phyloP scores from a whole-genome alignment of 2,888 invertebrate species.

The Ellobium chinense region DNA sequence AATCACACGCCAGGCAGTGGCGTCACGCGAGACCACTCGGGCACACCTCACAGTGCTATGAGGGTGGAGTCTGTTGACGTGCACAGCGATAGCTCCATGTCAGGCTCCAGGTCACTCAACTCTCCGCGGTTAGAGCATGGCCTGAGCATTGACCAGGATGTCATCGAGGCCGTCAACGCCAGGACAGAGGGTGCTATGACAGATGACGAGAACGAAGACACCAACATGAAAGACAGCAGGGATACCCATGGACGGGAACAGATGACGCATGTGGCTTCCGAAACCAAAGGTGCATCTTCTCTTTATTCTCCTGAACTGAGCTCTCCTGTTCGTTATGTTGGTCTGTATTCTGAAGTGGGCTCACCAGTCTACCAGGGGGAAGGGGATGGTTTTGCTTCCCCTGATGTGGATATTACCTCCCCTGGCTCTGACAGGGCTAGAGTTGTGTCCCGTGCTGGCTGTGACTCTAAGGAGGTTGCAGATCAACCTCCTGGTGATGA shows the following conservation, averaged over 20 bases:
- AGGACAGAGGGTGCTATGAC: slow-evolving; percentile 51
- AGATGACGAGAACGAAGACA: slow-evolving; percentile 48
- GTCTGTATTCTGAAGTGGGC: slow-evolving; percentile 40
- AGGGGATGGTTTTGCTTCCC: neutral
- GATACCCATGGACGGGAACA: neutral
- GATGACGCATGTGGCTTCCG: slow-evolving; percentile 45
- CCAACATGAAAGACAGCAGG: neutral
- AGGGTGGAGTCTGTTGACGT: slow-evolving; percentile 71
- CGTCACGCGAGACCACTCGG: slow-evolving; percentile 27
- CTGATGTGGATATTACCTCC: slow-evolving; percentile 26
- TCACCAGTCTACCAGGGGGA: slow-evolving; percentile 11
- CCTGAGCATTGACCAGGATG: slow-evolving; percentile 51
- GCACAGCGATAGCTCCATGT: slow-evolving; percentile 74
- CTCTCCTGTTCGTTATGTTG: slow-evolving; percentile 49
- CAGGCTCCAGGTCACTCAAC: slow-evolving; percentile 71
- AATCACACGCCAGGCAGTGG: slow-evolving; percentile 49
- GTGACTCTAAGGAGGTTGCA: neutral
- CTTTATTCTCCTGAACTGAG: slow-evolving; percentile 35
- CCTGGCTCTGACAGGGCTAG: slow-evolving; percentile 11
- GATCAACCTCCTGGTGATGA: neutral
- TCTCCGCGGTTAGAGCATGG: slow-evolving; percentile 71
- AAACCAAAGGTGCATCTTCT: slow-evolving; percentile 45
- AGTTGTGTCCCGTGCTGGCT: neutral
- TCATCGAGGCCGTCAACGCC: slow-evolving; percentile 48
- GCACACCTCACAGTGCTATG: slow-evolving; percentile 50